Conservation (phyloP, 2,797 vertebrate species). For the Yasuhikotakia modesta region DNA sequence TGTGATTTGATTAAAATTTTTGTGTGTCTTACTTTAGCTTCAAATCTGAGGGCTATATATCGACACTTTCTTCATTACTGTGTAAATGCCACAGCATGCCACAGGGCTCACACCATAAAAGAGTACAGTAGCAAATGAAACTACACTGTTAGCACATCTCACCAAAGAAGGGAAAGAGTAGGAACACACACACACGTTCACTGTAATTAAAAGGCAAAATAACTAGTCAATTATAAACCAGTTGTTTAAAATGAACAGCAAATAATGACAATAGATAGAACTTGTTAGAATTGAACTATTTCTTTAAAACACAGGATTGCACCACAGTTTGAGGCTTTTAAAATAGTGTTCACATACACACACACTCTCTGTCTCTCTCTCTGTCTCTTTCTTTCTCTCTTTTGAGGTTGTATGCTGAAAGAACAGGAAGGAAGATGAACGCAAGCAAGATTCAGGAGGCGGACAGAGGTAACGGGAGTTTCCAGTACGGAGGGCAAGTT, state of each 20-base stretch:
- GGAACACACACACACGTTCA: not conserved
- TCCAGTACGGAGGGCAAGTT: constrained; percentile 11
- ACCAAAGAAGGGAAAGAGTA: constrained; percentile 36
- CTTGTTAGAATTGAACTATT: not conserved
- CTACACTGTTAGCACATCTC: constrained; percentile 27
- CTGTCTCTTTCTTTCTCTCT: not conserved
- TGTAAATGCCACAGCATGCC: too few relatives aligned
- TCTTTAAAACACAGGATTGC: not conserved
- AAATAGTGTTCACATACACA: not conserved
- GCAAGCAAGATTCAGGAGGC: constrained; percentile 6
- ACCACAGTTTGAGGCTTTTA: not conserved
- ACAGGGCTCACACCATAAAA: not conserved
- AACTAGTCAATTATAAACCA: not conserved
- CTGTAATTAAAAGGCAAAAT: too few relatives aligned
- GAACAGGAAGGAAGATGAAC: constrained; percentile 37
- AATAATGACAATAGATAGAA: not conserved
- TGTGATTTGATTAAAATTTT: too few relatives aligned
- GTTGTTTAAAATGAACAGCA: not conserved
- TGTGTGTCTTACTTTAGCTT: not conserved
- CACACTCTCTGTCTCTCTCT: not conserved
- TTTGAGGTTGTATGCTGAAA: not conserved
- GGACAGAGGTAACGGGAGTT: constrained; percentile 17
- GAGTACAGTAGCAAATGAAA: constrained; percentile 38
- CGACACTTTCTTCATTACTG: not conserved
- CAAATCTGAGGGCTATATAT: not conserved